A percentile compares a stretch with the other conserved stretches of the same genome.
Conservation (phyloP, 2,113 vertebrate genomes). For the Brienomyrus longianalis region DNA sequence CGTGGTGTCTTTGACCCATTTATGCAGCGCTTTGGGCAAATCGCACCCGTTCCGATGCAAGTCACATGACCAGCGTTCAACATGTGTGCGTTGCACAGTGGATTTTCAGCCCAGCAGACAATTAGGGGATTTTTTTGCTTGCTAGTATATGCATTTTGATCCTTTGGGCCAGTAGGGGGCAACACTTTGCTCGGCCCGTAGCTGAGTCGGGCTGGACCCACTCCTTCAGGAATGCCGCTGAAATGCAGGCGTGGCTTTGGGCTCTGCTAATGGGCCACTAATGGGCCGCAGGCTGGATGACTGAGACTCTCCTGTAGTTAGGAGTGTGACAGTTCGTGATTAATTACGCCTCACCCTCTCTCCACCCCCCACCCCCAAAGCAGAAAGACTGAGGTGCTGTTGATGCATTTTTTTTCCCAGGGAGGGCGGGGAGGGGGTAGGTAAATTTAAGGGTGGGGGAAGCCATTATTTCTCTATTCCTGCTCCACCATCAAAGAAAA, state of each 20-base stretch:
- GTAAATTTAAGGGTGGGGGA: neutral
- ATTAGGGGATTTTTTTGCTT: neutral
- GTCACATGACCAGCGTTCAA: neutral
- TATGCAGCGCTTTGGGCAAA: neutral
- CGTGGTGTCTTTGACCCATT: neutral
- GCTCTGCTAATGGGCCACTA: slow-evolving; percentile 49
- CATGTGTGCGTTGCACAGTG: too few relatives aligned
- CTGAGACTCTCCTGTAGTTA: slow-evolving; percentile 25
- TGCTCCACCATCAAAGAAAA: neutral
- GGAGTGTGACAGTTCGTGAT: slow-evolving; percentile 34
- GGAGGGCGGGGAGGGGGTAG: neutral
- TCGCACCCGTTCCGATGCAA: neutral
- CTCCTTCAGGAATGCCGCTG: neutral
- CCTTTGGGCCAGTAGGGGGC: neutral
- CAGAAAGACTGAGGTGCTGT: neutral
- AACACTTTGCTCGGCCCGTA: neutral
- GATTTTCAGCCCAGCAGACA: neutral
- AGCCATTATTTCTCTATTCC: neutral
- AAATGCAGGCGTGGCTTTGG: slow-evolving; percentile 23
- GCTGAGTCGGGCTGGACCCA: slow-evolving; percentile 5
- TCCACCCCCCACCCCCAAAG: neutral
- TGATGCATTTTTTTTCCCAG: neutral
- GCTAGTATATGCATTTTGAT: neutral
- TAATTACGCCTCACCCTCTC: slow-evolving; percentile 34
- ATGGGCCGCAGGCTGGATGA: slow-evolving; percentile 29